Conservation (phyloP, 1,140 invertebrate species). For the Oreohelix idahoensis region DNA sequence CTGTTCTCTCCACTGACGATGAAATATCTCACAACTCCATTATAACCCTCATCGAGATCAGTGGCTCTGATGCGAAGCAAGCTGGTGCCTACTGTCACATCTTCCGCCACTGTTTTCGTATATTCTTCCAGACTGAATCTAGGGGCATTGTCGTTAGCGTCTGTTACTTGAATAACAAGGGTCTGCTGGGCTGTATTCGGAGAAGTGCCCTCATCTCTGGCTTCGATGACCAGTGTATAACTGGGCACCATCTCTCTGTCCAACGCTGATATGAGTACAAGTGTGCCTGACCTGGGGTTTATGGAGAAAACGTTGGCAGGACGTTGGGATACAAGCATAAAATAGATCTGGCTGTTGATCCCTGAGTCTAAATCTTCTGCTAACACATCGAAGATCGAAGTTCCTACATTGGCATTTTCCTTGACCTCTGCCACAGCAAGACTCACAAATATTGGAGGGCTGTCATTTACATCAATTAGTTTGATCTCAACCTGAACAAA, state of each 20-base stretch:
- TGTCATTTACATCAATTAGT: slow-evolving; percentile 74
- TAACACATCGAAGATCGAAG: slow-evolving; percentile 82
- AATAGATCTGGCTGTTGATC: slow-evolving; percentile 92
- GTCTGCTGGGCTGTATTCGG: slow-evolving; percentile 71
- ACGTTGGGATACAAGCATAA: slow-evolving; percentile 77
- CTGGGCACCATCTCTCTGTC: slow-evolving; percentile 88
- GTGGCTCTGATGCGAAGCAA: slow-evolving; percentile 89
- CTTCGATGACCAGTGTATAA: slow-evolving; percentile 86
- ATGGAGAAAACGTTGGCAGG: slow-evolving; percentile 80
- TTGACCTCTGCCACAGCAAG: slow-evolving; percentile 79
- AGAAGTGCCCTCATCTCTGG: slow-evolving; percentile 71
- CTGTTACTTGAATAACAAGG: slow-evolving; percentile 84
- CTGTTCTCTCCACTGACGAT: slow-evolving; percentile 69
- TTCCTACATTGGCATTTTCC: slow-evolving; percentile 58
- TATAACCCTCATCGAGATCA: slow-evolving; percentile 90
- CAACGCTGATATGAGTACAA: slow-evolving; percentile 85
- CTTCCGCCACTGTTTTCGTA: slow-evolving; percentile 89
- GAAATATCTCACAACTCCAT: slow-evolving; percentile 78
- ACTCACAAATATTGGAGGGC: slow-evolving; percentile 91
- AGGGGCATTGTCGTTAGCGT: slow-evolving; percentile 95
- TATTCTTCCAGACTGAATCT: slow-evolving; percentile 91
- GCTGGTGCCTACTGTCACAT: slow-evolving; percentile 90
- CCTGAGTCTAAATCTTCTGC: slow-evolving; percentile 90
- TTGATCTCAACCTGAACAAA: slow-evolving; percentile 41
- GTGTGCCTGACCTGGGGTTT: slow-evolving; percentile 88